Conservation (phyloP, 2,888 invertebrate species). For the Mystacides longicornis region DNA sequence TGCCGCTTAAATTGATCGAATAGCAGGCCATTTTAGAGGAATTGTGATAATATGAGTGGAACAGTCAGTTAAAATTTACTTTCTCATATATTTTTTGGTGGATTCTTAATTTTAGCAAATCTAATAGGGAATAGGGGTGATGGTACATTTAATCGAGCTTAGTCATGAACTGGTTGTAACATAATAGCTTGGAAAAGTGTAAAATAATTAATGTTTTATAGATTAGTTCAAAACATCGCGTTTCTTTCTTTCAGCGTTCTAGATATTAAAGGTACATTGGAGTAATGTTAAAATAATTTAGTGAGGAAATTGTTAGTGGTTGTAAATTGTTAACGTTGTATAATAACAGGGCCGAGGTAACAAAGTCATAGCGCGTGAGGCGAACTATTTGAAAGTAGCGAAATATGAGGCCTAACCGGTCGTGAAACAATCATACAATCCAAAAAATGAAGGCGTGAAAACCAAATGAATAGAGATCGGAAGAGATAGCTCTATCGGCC, state of each 20-base stretch:
- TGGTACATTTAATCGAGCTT: neutral
- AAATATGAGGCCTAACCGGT: neutral
- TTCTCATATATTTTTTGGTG: too few species aligned
- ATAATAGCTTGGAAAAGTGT: too few species aligned
- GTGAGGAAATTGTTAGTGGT: slow-evolving; percentile 17
- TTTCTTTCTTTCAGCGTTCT: slow-evolving; percentile 13
- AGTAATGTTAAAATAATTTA: slow-evolving; percentile 19
- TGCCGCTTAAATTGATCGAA: too few species aligned
- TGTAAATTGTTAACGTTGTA: slow-evolving; percentile 17
- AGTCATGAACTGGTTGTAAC: neutral
- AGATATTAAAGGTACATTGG: slow-evolving; percentile 24
- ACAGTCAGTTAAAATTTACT: too few species aligned
- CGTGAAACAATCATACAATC: slow-evolving; percentile 13
- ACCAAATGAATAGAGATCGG: slow-evolving; percentile 11
- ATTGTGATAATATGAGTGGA: too few species aligned
- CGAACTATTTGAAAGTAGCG: too few species aligned
- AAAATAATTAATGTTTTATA: neutral
- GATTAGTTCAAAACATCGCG: neutral
- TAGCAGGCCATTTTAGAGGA: too few species aligned
- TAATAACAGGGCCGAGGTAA: slow-evolving; percentile 19
- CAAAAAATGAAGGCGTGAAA: slow-evolving; percentile 13
- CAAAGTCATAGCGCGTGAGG: slow-evolving; percentile 20
- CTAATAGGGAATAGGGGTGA: too few species aligned
- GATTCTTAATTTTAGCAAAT: too few species aligned
- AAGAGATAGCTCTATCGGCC: neutral